A percentile compares a stretch with the other conserved stretches of the same genome.
Evolutionary conservation across 2,888 invertebrate species (phyloP).

Genomic region (Ashinkailepas kermadecensis): DNA sequence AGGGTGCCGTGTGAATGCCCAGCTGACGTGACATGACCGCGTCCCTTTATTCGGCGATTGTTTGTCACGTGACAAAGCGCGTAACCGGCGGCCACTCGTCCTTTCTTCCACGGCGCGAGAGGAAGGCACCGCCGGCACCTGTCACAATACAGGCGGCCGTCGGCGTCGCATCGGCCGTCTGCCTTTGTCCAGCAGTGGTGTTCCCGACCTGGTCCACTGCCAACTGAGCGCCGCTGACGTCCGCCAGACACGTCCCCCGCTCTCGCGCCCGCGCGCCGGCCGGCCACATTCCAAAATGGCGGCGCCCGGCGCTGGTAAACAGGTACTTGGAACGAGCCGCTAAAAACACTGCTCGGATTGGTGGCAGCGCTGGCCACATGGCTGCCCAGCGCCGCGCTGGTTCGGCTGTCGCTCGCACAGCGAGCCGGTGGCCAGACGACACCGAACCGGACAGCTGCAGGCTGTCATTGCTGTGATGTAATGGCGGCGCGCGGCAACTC

Average conservation of each 20-base stretch:
- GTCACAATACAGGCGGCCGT: neutral
- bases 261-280: neutral
- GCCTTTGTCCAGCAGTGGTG: neutral
- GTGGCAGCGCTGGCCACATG: neutral
- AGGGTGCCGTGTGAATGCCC: neutral
- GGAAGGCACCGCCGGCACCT: neutral
- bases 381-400: neutral
- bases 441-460: neutral
- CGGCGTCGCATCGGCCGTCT: neutral
- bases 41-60: neutral
- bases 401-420: neutral
- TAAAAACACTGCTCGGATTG: neutral
- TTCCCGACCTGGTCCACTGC: neutral
- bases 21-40: neutral
- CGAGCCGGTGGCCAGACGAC: neutral
- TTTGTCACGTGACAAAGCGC: neutral
- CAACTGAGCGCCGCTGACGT: neutral
- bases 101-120: neutral
- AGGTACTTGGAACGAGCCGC: neutral
- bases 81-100: neutral
- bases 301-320: neutral
- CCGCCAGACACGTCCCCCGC: neutral
- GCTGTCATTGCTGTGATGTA: too few species aligned
- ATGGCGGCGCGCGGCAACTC: too few species aligned
- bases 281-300: conserved; percentile 15